Evolutionary conservation across 2,113 vertebrate species (phyloP).

Genomic region (Eclectus roratus): DNA sequence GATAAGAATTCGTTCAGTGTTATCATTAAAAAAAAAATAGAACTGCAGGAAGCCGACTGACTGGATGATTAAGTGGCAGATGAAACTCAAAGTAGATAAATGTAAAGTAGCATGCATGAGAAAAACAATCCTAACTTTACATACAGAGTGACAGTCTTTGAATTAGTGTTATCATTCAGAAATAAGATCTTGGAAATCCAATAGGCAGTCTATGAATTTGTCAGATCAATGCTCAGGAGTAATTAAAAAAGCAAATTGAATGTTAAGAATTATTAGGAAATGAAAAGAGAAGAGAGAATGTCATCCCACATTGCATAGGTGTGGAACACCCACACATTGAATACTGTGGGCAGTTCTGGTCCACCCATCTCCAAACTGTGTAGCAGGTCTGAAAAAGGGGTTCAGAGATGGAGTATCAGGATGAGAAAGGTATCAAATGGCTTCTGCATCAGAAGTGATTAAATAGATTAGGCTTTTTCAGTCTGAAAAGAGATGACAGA

Average conservation of each 20-base stretch:
- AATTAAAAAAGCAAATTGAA: not conserved
- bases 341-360: not conserved
- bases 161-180: slow-evolving; percentile 4
- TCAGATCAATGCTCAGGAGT: not conserved
- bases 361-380: not conserved
- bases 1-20: not conserved
- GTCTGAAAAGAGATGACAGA: not conserved
- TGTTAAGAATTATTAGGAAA: not conserved
- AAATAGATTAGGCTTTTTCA: not conserved
- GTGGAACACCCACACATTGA: not conserved
- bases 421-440: not conserved
- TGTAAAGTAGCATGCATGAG: not conserved
- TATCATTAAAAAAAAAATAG: not conserved
- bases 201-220: not conserved
- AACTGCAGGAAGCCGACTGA: not conserved
- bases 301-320: not conserved
- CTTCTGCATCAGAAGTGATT: not conserved
- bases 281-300: not conserved
- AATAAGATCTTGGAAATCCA: not conserved
- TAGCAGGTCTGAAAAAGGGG: not conserved
- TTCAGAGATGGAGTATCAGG: not conserved
- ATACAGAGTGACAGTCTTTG: not conserved
- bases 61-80: slow-evolving; percentile 22
- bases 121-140: slow-evolving; percentile 22
- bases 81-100: slow-evolving; percentile 25